Evolutionary conservation across 2,888 invertebrate species (phyloP).

Genomic region (Pediacus dermestoides): DNA sequence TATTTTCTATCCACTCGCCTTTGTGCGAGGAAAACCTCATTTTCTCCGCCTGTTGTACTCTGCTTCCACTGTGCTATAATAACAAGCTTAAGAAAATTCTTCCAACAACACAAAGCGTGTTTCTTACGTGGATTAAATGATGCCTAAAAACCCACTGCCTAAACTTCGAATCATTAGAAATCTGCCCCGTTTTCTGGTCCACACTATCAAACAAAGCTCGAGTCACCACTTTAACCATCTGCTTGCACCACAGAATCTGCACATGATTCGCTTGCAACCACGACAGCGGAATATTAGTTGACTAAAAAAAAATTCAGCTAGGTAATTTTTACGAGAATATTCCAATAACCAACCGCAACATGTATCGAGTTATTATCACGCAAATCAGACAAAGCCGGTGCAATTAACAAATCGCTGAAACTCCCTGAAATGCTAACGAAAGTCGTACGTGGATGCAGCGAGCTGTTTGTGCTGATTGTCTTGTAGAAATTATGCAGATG

Average conservation of each 20-base stretch:
- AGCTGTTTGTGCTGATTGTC: background rate
- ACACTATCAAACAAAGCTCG: constrained; percentile 79
- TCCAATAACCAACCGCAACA: constrained; percentile 8
- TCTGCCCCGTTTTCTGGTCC: constrained; percentile 54
- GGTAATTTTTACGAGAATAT: constrained; percentile 5
- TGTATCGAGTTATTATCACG: background rate
- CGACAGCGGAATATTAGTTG: constrained; percentile 73
- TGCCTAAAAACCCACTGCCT: constrained; percentile 53
- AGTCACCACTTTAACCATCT: constrained; percentile 74
- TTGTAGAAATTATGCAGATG: constrained; percentile 59
- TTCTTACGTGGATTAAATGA: constrained; percentile 52
- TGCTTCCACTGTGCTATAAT: constrained; percentile 42
- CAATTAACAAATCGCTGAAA: constrained; percentile 1
- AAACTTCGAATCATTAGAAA: constrained; percentile 43
- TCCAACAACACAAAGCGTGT: background rate
- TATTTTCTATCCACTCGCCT: constrained; percentile 54
- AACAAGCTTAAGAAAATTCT: constrained; percentile 7
- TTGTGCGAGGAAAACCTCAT: constrained; percentile 41
- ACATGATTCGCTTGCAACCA: constrained; percentile 89
- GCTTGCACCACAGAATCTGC: constrained; percentile 91
- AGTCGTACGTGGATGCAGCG: background rate
- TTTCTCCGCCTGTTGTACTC: constrained; percentile 35
- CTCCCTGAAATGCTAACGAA: background rate
- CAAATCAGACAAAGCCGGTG: background rate
- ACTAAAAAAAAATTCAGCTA: constrained; percentile 50